These are phyloP conservation scores for Metacarcinus magister DNA, from an alignment of 2,888 invertebrate species.

Conservation along the genomic window DNA sequence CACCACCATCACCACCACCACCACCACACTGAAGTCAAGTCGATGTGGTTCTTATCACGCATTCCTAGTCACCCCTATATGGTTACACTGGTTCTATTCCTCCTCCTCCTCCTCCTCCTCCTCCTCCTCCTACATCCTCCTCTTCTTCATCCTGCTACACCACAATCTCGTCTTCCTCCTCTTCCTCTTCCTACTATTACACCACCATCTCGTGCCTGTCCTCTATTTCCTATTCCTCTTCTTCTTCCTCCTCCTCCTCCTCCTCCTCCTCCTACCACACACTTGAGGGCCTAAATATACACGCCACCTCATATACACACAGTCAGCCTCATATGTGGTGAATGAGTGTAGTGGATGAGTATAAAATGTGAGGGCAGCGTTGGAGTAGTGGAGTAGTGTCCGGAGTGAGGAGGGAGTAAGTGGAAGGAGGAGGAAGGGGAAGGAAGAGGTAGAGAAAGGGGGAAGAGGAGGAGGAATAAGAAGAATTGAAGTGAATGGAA, in stretches of 20 bases:
- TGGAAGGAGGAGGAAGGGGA: background rate
- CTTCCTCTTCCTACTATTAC: background rate
- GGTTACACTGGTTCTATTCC: background rate
- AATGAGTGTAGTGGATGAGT: background rate
- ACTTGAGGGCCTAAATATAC: conserved; percentile 13
- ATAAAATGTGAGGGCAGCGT: background rate
- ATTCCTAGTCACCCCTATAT: background rate
- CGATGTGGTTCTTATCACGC: background rate
- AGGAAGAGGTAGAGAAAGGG: background rate
- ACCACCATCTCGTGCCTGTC: background rate
- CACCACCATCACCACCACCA: conserved; percentile 7
- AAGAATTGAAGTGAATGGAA: background rate
- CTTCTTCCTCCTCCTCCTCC: background rate
- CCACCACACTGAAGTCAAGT: background rate
- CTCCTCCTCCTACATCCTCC: background rate
- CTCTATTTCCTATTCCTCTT: background rate
- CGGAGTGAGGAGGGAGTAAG: background rate
- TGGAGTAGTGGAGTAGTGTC: background rate
- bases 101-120: background rate
- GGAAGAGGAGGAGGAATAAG: background rate
- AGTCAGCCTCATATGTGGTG: background rate
- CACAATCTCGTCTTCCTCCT: background rate
- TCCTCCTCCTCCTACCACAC: conserved; percentile 29
- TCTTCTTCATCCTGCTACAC: background rate
- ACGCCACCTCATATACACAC: background rate